Conservation (phyloP, 2,113 vertebrate species). For the Pipa parva region DNA sequence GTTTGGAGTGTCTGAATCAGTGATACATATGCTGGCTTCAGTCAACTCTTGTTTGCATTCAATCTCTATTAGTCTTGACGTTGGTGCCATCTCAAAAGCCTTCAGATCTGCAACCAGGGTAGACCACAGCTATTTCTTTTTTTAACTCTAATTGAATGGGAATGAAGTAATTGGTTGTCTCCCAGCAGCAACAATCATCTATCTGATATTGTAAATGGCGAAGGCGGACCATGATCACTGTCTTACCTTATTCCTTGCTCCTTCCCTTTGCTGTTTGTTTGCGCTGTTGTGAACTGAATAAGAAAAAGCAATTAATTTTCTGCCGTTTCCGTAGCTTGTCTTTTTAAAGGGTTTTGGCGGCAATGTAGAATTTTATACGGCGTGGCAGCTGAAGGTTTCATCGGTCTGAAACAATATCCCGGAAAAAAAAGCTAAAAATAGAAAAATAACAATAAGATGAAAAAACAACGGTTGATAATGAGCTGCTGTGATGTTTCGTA, state of each 20-base stretch:
- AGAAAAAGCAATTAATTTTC: conserved; percentile 15
- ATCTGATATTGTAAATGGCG: conserved; percentile 8
- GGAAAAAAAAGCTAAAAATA: background rate
- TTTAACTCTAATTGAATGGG: conserved; percentile 17
- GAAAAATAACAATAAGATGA: background rate
- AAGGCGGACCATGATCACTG: background rate
- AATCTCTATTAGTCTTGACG: background rate
- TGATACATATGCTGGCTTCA: background rate
- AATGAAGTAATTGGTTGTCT: conserved; percentile 21
- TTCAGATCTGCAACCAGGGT: background rate
- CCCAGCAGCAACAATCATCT: conserved; percentile 3
- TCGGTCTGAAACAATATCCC: background rate
- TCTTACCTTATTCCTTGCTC: background rate
- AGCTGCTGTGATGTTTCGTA: background rate
- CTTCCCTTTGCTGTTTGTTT: background rate
- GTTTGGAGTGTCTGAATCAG: too few relatives aligned
- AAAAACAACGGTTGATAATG: background rate
- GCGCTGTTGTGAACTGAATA: background rate
- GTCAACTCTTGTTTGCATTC: conserved; percentile 1
- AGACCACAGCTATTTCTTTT: background rate
- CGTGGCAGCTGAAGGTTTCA: conserved; percentile 8
- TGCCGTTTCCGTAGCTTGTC: background rate
- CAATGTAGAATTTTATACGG: background rate
- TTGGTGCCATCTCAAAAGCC: background rate
- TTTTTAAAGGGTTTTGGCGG: background rate